Evolutionary conservation across 1,140 invertebrate genomes (phyloP), one percentile per base, ranked within the genome.

Genomic region (Tetramorium simillimum): DNA sequence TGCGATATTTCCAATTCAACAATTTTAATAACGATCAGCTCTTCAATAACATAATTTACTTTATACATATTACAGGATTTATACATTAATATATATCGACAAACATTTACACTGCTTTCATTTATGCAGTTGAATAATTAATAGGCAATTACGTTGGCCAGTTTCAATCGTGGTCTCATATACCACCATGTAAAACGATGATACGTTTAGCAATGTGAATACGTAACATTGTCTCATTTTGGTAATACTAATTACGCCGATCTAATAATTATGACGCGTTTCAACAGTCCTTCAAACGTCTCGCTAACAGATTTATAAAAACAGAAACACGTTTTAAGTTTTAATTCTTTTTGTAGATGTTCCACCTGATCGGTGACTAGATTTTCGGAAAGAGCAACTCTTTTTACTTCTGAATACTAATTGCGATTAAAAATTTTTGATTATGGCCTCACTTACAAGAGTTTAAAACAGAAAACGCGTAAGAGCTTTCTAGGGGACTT

Each of bases 61-160:
- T 72, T 58, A 72, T 70, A 72, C 37, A 43, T 60, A 46, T 73
- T 60, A 73, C 9, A 1, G 12, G 5, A 60, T 73, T 73, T 75
- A 37, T 62, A 75, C 14, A 75, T 84, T 75, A 73, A 73, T 82
- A 14, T 37, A 24, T 56, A 51, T 21, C 18, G 40, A 37, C 80
- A 75, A 73, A 84, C 56, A 84, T 84, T 84, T 84, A 84, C 69
- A 56, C 4, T 43, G 40, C 53, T 75, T 49, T 73, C 80, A 84
- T 84, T 84, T 84, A 82, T 58, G 56, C 53, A 73, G 43, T 46
- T 84, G 69, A 84, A 84, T 84, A 73, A 84, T 84, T 84, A 84
- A 84, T 84, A 84, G 24, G 69, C 69, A 84, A 84, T 84, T 84
- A 75, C 40, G 53, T 84, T 6, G 53, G 69, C 28, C 56, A 5